Evolutionary conservation across 2,888 invertebrate genomes (phyloP).

Genomic region (Orthosia incerta): DNA sequence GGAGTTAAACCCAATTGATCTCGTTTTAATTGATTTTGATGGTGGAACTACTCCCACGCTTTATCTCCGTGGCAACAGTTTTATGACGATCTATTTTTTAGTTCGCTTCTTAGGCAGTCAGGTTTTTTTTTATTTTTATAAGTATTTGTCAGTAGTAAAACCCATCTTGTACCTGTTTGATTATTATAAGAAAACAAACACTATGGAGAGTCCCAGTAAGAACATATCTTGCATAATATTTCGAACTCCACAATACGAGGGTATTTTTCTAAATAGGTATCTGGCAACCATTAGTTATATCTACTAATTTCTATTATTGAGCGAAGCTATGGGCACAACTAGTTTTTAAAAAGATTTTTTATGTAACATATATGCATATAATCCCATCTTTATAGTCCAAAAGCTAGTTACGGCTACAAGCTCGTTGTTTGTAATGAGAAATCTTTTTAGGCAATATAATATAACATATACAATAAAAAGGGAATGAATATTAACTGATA

Average conservation of each 20-base stretch:
- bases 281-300: no score
- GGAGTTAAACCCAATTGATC: neutral
- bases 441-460: slow-evolving; percentile 6
- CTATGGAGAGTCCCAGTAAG: neutral
- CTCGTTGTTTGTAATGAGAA: slow-evolving; percentile 42
- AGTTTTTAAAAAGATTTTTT: neutral
- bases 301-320: neutral
- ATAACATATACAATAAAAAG: slow-evolving; percentile 19
- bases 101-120: no score
- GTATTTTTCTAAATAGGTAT: neutral
- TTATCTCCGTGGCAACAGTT: neutral
- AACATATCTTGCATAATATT: neutral
- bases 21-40: slow-evolving; percentile 33
- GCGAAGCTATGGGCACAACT: neutral
- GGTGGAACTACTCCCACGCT: slow-evolving; percentile 18
- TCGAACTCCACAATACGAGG: neutral
- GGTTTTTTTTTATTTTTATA: no score
- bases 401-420: slow-evolving; percentile 41
- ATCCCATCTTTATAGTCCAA: slow-evolving; percentile 30
- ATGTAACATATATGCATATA: slow-evolving; percentile 1
- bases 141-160: neutral
- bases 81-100: neutral
- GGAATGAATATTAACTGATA: slow-evolving; percentile 12
- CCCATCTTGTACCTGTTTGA: neutral
- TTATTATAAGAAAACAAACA: neutral